These are phyloP conservation scores for Syrrhaptes paradoxus DNA, from an alignment of 2,113 vertebrate species.

Conservation along the genomic window DNA sequence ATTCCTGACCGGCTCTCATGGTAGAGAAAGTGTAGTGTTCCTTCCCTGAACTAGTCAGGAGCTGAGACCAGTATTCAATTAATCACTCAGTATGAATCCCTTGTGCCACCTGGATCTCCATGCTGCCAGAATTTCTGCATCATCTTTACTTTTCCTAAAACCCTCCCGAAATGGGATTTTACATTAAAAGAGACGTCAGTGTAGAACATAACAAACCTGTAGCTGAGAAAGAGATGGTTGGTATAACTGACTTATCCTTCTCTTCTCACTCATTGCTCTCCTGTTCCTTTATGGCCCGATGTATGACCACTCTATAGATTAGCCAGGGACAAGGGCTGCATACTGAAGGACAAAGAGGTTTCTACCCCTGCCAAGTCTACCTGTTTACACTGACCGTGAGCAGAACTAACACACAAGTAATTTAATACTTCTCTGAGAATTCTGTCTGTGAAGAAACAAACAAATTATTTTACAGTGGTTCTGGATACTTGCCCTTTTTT, in stretches of 20 bases:
- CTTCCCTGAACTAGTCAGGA: not conserved
- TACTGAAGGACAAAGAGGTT: not conserved
- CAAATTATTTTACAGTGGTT: not conserved
- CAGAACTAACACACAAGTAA: not conserved
- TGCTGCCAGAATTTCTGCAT: not conserved
- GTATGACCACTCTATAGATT: not conserved
- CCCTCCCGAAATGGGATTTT: not conserved
- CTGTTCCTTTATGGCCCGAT: not conserved
- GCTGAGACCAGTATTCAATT: not conserved
- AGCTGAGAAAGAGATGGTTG: not conserved
- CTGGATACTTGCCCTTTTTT: not conserved
- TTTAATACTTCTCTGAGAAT: not conserved
- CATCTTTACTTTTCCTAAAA: not conserved
- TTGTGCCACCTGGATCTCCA: not conserved
- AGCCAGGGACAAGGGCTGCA: not conserved
- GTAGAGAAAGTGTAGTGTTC: not conserved
- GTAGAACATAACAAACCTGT: not conserved
- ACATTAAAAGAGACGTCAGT: not conserved
- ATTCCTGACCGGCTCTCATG: not conserved
- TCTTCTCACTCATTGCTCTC: not conserved
- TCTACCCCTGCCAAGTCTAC: not conserved
- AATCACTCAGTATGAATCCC: not conserved
- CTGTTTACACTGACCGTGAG: not conserved
- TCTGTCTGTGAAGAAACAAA: not conserved
- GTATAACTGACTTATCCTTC: not conserved